Percentiles rank a stretch among this genome's conserved stretches.
Evolutionary conservation across 2,888 invertebrate genomes (phyloP).

Genomic region (Tethea ocularis): DNA sequence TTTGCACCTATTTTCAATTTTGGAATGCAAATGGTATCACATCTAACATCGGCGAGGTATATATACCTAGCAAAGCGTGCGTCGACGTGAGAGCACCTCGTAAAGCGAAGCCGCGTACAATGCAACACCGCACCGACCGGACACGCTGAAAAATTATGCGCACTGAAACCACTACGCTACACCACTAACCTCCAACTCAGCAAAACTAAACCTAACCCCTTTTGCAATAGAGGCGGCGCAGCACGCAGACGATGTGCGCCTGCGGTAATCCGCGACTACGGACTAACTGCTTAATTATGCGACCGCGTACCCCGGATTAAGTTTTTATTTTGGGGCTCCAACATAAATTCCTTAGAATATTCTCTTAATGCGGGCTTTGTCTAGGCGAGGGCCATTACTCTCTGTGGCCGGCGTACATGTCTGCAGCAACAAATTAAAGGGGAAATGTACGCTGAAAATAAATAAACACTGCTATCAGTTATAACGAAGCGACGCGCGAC

Average conservation of each 20-base stretch:
- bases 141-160: conserved; percentile 41
- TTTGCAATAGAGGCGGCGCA: conserved; percentile 7
- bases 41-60: neutral
- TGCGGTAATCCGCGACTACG: conserved; percentile 55
- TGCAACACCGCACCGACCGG: conserved; percentile 21
- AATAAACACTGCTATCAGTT: conserved; percentile 11
- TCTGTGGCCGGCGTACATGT: conserved; percentile 19
- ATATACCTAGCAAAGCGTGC: conserved; percentile 12
- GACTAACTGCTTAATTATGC: conserved; percentile 74
- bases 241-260: conserved; percentile 20
- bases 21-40: neutral
- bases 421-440: conserved; percentile 24
- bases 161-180: neutral
- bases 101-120: neutral
- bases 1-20: neutral
- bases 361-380: conserved; percentile 57
- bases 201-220: conserved; percentile 16
- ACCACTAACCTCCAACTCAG: conserved; percentile 13
- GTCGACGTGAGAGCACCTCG: neutral
- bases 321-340: conserved; percentile 66
- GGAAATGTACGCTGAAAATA: conserved; percentile 16
- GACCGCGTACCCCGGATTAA: conserved; percentile 57
- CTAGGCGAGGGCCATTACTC: conserved; percentile 33
- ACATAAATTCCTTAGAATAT: conserved; percentile 66
- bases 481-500: neutral